Evolutionary conservation across 30 jellyfish, hydroid and myxozoan species (phyloP).

Genomic region (Cassiopea xamachana): DNA sequence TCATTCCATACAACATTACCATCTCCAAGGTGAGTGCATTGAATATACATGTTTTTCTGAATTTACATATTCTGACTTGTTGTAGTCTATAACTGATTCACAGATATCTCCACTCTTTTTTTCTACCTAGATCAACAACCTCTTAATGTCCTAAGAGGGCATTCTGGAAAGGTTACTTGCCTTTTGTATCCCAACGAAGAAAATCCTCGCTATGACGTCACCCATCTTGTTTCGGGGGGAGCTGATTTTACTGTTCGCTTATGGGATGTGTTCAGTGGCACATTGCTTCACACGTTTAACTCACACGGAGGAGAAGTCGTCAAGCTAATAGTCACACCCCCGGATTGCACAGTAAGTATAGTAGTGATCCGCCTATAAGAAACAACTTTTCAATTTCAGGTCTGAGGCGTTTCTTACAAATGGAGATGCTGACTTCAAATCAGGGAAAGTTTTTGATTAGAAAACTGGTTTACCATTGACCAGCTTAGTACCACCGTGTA

Average conservation of each 20-base stretch:
- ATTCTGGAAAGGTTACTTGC: slow-evolving; percentile 92
- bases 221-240: slow-evolving; percentile 97
- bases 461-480: too few species aligned
- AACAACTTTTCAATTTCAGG: too few species aligned
- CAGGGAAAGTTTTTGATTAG: too few species aligned
- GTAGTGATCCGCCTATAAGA: background rate
- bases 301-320: slow-evolving; percentile 99
- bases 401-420: too few species aligned
- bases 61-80: background rate
- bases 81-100: too few species aligned
- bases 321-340: slow-evolving; percentile 94
- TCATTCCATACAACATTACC: too few species aligned
- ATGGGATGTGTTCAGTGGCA: slow-evolving; percentile 89
- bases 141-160: slow-evolving; percentile 79
- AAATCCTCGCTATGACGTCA: slow-evolving; percentile 92
- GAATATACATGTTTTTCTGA: background rate
- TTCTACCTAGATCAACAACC: slow-evolving; percentile 63
- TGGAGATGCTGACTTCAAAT: too few species aligned
- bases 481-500: too few species aligned
- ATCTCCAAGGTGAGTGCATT: too few species aligned
- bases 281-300: slow-evolving; percentile 81
- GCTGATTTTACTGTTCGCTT: slow-evolving; percentile 98
- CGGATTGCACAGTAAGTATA: slow-evolving; percentile 87
- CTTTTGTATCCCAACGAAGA: slow-evolving; percentile 98
- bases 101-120: background rate